Percentiles rank a stretch among this genome's conserved stretches.
These are phyloP conservation scores for Drosophila rellima DNA, from an alignment of 2,888 invertebrate species.

Conservation along the genomic window DNA sequence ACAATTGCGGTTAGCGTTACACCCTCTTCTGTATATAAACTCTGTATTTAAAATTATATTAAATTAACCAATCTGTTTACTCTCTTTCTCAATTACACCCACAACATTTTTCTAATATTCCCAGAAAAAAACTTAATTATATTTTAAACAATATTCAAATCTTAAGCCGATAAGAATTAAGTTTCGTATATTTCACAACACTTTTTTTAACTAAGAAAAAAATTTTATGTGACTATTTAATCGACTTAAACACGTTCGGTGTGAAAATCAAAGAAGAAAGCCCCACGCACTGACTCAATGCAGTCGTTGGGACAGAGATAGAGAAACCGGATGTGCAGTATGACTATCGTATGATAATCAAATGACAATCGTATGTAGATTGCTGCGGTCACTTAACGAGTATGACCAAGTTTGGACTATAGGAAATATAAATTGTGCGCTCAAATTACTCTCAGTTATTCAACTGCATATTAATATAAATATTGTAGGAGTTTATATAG, in stretches of 20 bases:
- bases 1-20: conserved; percentile 26
- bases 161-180: background rate
- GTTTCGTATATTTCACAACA: background rate
- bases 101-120: background rate
- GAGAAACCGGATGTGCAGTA: conserved; percentile 55
- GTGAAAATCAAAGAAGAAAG: conserved; percentile 12
- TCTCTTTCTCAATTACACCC: background rate
- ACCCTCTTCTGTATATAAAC: conserved; percentile 20
- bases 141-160: background rate
- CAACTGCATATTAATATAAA: conserved; percentile 20
- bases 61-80: background rate
- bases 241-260: conserved; percentile 32
- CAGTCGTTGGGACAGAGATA: conserved; percentile 3
- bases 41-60: background rate
- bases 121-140: background rate
- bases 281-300: conserved; percentile 37
- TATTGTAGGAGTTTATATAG: conserved; percentile 28
- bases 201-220: background rate
- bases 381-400: conserved; percentile 31
- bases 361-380: conserved; percentile 53
- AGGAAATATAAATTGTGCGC: conserved; percentile 60
- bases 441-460: conserved; percentile 13
- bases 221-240: background rate
- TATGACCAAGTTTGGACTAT: conserved; percentile 50
- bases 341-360: conserved; percentile 45